Evolutionary conservation across 2,113 vertebrate genomes (phyloP), one percentile per base, ranked within the genome.

Genomic region (Sula dactylatra): DNA sequence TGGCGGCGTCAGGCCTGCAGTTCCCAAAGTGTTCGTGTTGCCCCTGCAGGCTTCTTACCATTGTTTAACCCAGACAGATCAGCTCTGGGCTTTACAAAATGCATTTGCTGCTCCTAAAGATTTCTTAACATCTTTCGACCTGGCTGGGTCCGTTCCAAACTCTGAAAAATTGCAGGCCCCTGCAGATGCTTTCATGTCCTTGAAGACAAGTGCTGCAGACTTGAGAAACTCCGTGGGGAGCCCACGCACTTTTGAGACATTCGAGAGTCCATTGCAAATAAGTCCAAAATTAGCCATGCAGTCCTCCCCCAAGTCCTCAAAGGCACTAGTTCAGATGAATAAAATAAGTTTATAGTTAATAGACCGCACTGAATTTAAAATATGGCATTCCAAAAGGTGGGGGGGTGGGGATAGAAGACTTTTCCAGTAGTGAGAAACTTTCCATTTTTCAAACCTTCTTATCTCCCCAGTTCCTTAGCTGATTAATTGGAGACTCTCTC

Each of bases 191-290:
- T 71, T 72, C 59, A 54, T 58, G 86, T 88, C 89, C 89, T 96
- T 93, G 95, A 92, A 93, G 94, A 78, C 59, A 65, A 93, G 78
- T 66, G 86, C 77, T 93, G 84, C 81, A 31, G 4, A 79, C 81
- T 80, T 34, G 40, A 92, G 88, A 67, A 89, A 64, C 82, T 93
- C 92, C 61, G 29, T 36, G 61, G 92, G 70, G 93, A 92, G 44
- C 65, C 67, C 27, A 54, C 15, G 0, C 85, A 52, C 74, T 95
- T 94, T 55, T 36, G 79, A 95, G 92, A 86, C 26, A 55, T 93
- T 96, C 94, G 62, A 34, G 88, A 83, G 93, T 82, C 89, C 82
- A 20, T 82, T 85, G 94, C 82, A 96, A 90, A 74, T 94, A 94
- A 86, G 70, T 90, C 93, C 82, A 61, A 89, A 91, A 96, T 94